phyloP scores from a whole-genome alignment of 2,113 vertebrate genomes.

The Aphelocoma coerulescens region DNA sequence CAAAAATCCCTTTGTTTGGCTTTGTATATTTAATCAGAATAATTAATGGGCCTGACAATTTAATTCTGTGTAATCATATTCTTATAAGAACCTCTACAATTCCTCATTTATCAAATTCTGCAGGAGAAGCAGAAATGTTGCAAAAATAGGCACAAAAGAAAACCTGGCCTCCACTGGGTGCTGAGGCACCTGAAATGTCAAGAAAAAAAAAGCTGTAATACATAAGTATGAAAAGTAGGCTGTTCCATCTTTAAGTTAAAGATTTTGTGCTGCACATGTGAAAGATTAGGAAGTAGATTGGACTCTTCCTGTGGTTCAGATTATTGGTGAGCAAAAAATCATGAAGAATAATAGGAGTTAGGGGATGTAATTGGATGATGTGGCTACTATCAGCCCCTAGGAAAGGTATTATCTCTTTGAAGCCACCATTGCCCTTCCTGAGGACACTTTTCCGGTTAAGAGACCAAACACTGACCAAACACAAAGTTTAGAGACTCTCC shows the following conservation, averaged over 20 bases:
- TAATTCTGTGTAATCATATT: conserved; percentile 25
- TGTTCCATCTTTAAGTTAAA: not conserved
- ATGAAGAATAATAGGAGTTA: not conserved
- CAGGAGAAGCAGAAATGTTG: not conserved
- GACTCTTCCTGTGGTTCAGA: not conserved
- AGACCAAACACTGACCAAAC: not conserved
- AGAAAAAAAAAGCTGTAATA: not conserved
- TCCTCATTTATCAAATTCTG: conserved; percentile 19
- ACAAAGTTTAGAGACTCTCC: not conserved
- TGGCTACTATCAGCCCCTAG: not conserved
- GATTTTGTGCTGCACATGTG: not conserved
- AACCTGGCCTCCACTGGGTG: not conserved
- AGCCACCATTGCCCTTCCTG: not conserved
- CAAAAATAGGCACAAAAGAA: not conserved
- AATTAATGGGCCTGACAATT: conserved; percentile 43
- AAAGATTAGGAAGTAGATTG: not conserved
- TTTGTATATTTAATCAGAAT: not conserved
- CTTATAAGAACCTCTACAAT: not conserved
- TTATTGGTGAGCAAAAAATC: not conserved
- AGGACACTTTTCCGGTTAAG: not conserved
- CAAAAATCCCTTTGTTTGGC: not conserved
- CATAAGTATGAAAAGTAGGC: not conserved
- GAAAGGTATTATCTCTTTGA: not conserved
- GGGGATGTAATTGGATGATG: not conserved
- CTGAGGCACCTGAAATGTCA: not conserved